phyloP scores from a whole-genome alignment of 1,140 invertebrate species.

The Acromyrmex heyeri region DNA sequence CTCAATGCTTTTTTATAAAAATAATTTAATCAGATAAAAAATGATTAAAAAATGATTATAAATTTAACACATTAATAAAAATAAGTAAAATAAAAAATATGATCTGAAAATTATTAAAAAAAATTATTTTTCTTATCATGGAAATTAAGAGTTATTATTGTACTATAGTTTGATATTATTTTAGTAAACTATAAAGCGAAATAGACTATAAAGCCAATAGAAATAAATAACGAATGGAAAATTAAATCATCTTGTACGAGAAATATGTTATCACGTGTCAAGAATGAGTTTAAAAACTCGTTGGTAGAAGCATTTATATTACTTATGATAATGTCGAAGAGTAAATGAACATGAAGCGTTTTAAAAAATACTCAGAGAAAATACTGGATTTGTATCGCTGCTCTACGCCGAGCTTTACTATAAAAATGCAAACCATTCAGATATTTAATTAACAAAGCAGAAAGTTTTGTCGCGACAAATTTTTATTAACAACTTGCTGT shows the following conservation, averaged over 20 bases:
- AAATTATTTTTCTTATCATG: background rate
- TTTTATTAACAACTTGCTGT: background rate
- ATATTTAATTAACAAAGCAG: conserved; percentile 11
- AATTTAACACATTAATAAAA: background rate
- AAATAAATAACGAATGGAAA: background rate
- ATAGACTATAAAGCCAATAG: background rate
- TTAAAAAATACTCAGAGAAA: conserved; percentile 3
- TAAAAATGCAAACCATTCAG: background rate
- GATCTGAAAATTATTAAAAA: background rate
- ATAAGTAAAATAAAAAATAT: background rate
- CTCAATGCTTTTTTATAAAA: background rate
- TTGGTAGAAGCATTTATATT: conserved; percentile 37
- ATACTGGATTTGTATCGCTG: conserved; percentile 10
- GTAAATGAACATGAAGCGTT: conserved; percentile 34
- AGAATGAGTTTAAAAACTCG: conserved; percentile 42
- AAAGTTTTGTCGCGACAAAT: background rate
- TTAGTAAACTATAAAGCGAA: background rate
- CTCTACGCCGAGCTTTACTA: background rate
- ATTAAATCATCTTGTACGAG: background rate
- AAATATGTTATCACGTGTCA: background rate
- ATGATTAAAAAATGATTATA: background rate
- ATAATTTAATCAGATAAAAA: background rate
- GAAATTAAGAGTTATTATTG: background rate
- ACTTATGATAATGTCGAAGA: conserved; percentile 11
- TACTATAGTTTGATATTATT: conserved; percentile 9